Percentiles rank a stretch among this genome's conserved stretches.
Conservation (phyloP, 1,140 invertebrate genomes). For the Zaprionus capensis region DNA sequence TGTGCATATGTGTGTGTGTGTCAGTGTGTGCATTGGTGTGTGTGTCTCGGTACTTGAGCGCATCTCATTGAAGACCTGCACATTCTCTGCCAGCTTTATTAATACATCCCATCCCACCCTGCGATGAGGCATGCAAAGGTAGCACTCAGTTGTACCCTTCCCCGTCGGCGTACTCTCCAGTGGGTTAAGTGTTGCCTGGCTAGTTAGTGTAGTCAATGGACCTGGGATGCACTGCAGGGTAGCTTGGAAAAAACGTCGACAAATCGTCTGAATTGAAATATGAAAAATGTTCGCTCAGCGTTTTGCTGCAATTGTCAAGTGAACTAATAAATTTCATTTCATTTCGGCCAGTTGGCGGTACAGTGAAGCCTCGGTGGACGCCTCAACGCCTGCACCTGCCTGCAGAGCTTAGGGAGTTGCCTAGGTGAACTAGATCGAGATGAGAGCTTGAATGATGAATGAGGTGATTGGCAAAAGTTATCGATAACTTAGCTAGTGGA, state of each 20-base stretch:
- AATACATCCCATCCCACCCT: neutral
- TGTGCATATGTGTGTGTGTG: neutral
- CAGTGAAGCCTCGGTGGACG: slow-evolving; percentile 23
- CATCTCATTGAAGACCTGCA: slow-evolving; percentile 14
- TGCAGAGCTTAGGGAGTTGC: neutral
- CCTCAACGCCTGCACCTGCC: neutral
- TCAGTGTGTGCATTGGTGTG: neutral
- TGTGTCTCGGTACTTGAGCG: neutral
- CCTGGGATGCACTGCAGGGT: neutral
- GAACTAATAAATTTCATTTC: slow-evolving; percentile 78
- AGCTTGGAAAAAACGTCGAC: slow-evolving; percentile 37
- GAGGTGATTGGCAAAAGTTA: slow-evolving; percentile 1
- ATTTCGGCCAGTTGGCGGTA: slow-evolving; percentile 49
- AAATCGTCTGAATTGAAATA: slow-evolving; percentile 55
- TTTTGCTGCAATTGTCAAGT: slow-evolving; percentile 73
- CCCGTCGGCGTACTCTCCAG: neutral
- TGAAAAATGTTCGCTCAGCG: slow-evolving; percentile 79
- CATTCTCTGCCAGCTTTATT: slow-evolving; percentile 18
- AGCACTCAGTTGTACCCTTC: neutral
- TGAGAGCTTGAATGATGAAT: neutral
- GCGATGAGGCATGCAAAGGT: neutral
- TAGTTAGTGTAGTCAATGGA: neutral
- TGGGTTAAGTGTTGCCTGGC: neutral
- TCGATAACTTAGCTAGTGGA: neutral
- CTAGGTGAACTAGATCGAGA: neutral